phyloP scores from a whole-genome alignment of 2,797 vertebrate species.

The Notoglanidium macrostoma region DNA sequence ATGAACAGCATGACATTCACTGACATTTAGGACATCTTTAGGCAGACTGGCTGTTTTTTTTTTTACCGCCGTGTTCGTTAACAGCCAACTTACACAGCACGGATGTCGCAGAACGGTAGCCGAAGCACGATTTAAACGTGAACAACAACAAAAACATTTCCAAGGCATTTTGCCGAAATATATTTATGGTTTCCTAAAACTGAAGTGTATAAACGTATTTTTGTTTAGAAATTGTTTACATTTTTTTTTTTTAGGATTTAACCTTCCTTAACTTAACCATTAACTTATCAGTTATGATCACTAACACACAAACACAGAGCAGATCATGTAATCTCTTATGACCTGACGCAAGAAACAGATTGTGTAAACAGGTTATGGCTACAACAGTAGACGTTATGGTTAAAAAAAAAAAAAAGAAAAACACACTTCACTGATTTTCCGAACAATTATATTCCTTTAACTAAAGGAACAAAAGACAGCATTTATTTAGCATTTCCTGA shows the following conservation, averaged over 20 bases:
- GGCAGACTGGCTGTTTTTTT: not conserved
- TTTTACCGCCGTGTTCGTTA: not conserved
- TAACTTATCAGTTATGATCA: not conserved
- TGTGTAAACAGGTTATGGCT: not conserved
- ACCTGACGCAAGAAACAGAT: not conserved
- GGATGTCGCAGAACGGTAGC: not conserved
- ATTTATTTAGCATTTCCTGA: too few species aligned
- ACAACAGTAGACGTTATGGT: not conserved
- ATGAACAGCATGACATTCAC: not conserved
- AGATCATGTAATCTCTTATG: not conserved
- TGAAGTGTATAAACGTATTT: not conserved
- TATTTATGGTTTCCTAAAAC: not conserved
- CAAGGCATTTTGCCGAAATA: not conserved
- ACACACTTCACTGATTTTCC: too few species aligned
- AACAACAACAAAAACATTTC: not conserved
- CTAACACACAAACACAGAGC: not conserved
- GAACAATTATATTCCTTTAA: too few species aligned
- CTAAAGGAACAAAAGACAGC: too few species aligned
- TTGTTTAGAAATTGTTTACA: too few species aligned
- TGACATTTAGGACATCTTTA: not conserved
- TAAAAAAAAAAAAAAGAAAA: too few species aligned
- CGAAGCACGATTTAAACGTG: too few species aligned
- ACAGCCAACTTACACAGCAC: not conserved
- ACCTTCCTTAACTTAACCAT: not conserved
- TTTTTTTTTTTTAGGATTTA: not conserved